Base-by-base conservation (phyloP, 2,113 vertebrate genomes). In the Halichoerus grypus region DNA sequence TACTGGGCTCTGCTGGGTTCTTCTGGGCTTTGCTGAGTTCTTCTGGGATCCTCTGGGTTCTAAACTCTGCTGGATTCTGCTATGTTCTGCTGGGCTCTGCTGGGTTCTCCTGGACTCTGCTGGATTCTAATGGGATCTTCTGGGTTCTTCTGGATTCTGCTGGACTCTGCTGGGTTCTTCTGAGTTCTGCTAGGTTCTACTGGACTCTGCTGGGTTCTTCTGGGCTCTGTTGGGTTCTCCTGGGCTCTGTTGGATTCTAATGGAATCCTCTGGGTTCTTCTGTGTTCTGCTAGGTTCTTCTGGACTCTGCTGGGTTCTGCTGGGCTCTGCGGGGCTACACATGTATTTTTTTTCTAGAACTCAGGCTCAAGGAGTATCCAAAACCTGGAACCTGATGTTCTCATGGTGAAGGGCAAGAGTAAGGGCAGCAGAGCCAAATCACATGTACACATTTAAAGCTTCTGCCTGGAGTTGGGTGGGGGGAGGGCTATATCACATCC, bases 361-460 rank as follows among this genome's bases (percentile, higher is more conserved):
- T 33, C 53, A 88, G 22, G 16, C 3, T 71, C 39, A 39, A 87
- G 36, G 1, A 22, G 61, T 8, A 11, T 19, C 55, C 71, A n/a
- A 33, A 72, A 36, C 24, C 12, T 4, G 39, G 31, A 19, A 5
- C 26, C 15, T 1, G 0, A 22, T 22, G 3, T 49, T 9, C 51
- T 36, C 10, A 2, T 15, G 2, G 69, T 46, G 12, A 31, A 49
- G 28, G 39, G 7, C 0, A 1, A 26, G 18, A 21, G 2, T 22
- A 6, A 14, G 19, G 24, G 4, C 4, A 1, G 3, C 46, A n/a
- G 24, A 46, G 31, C 3, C 88, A 15, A n/a, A 26, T 11, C 26
- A 13, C 4, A 0, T 0, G 1, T 1, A 1, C 28, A 22, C 7
- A 5, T 13, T 16, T 11, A 24, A 36, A 22, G 65, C 15, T 18